Conservation (phyloP, 2,888 invertebrate genomes). For the Laspeyria flexula region DNA sequence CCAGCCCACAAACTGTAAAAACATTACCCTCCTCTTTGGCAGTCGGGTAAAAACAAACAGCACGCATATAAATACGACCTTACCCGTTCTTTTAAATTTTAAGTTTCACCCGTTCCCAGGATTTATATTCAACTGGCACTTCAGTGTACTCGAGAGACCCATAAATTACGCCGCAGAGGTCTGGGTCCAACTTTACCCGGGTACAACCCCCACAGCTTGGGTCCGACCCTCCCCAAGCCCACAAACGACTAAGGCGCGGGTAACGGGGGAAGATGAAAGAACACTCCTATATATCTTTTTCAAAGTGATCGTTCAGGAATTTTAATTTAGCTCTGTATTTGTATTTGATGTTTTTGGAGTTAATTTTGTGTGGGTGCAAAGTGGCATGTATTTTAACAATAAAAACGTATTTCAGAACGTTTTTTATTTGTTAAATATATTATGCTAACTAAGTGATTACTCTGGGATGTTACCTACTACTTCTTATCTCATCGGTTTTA, state of each 20-base stretch:
- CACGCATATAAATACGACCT: slow-evolving; percentile 49
- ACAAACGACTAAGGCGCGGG: slow-evolving; percentile 81
- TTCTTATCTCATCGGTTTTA: too few relatives aligned
- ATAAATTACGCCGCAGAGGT: slow-evolving; percentile 81
- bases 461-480: too few relatives aligned
- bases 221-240: slow-evolving; percentile 52
- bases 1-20: too few relatives aligned
- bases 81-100: slow-evolving; percentile 73
- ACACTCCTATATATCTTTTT: slow-evolving; percentile 83
- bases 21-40: too few relatives aligned
- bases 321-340: slow-evolving; percentile 67
- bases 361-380: background rate
- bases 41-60: slow-evolving; percentile 25
- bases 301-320: slow-evolving; percentile 84
- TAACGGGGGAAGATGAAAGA: slow-evolving; percentile 81
- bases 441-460: too few relatives aligned
- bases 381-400: too few relatives aligned
- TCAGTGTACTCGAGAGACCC: slow-evolving; percentile 81
- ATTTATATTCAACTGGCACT: slow-evolving; percentile 84
- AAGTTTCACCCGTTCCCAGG: slow-evolving; percentile 73
- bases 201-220: slow-evolving; percentile 43
- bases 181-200: slow-evolving; percentile 60
- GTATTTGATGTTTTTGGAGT: background rate
- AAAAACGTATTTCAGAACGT: too few relatives aligned
- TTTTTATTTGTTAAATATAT: too few relatives aligned